Conservation (phyloP, 2,888 invertebrate species). For the Fragum whitleyi region DNA sequence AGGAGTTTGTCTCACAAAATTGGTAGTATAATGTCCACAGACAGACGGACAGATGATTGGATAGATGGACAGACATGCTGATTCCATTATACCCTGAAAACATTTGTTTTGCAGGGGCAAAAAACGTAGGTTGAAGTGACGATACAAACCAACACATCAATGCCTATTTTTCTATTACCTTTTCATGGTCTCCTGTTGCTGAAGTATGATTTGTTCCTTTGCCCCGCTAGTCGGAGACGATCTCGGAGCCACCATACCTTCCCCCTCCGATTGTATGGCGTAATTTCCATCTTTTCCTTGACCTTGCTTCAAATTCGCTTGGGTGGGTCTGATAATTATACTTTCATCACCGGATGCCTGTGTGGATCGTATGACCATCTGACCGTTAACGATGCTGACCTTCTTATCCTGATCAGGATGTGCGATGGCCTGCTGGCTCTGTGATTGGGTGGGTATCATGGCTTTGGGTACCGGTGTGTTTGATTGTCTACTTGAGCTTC, state of each 20-base stretch:
- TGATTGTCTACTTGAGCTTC: conserved; percentile 26
- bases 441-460: conserved; percentile 45
- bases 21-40: too few species aligned
- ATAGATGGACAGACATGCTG: too few species aligned
- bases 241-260: conserved; percentile 63
- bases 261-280: not conserved
- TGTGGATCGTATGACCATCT: conserved; percentile 55
- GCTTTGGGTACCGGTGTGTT: conserved; percentile 28
- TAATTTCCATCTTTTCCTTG: conserved; percentile 9
- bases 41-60: too few species aligned
- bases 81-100: too few species aligned
- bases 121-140: too few species aligned
- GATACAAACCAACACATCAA: too few species aligned
- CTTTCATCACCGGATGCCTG: conserved; percentile 49
- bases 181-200: conserved; percentile 85
- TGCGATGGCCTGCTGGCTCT: conserved; percentile 37
- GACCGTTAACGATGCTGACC: conserved; percentile 61
- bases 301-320: conserved; percentile 15
- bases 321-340: conserved; percentile 47
- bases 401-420: conserved; percentile 60
- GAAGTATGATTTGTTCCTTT: conserved; percentile 69
- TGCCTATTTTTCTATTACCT: conserved; percentile 78
- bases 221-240: conserved; percentile 69
- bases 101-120: too few species aligned
- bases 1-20: too few species aligned